phyloP scores from a whole-genome alignment of 2,113 vertebrate genomes.

The Anthoscopus minutus region DNA sequence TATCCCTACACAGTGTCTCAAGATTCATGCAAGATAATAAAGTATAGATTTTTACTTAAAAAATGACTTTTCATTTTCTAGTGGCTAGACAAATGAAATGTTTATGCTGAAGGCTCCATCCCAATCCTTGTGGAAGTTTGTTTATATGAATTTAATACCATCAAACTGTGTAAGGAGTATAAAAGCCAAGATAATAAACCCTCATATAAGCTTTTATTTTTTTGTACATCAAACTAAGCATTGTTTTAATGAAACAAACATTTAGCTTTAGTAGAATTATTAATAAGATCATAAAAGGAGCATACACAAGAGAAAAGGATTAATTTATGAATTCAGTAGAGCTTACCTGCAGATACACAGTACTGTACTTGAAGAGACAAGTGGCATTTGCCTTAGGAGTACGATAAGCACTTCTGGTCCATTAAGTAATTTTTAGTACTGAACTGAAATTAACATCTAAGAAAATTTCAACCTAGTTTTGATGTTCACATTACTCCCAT shows the following conservation, averaged over 20 bases:
- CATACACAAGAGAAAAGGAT: neutral
- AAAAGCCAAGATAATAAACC: neutral
- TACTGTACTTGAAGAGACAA: neutral
- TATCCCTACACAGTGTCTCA: neutral
- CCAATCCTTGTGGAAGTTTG: neutral
- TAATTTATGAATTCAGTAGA: neutral
- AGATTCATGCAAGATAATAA: neutral
- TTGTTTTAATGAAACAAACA: neutral
- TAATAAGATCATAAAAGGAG: neutral
- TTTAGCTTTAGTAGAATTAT: neutral
- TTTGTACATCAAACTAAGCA: neutral
- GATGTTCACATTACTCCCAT: neutral
- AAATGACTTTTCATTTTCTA: neutral
- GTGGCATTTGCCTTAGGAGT: neutral
- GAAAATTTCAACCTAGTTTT: neutral
- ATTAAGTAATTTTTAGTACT: neutral
- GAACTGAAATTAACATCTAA: neutral
- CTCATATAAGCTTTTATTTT: neutral
- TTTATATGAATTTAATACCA: neutral
- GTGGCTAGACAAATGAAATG: neutral
- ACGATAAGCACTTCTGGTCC: neutral
- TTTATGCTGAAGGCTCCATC: neutral
- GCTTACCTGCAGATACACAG: neutral
- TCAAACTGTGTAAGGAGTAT: neutral
- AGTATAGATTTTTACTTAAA: neutral